Evolutionary conservation across 2,888 invertebrate species (phyloP).

Genomic region (Falcaria lacertinaria): DNA sequence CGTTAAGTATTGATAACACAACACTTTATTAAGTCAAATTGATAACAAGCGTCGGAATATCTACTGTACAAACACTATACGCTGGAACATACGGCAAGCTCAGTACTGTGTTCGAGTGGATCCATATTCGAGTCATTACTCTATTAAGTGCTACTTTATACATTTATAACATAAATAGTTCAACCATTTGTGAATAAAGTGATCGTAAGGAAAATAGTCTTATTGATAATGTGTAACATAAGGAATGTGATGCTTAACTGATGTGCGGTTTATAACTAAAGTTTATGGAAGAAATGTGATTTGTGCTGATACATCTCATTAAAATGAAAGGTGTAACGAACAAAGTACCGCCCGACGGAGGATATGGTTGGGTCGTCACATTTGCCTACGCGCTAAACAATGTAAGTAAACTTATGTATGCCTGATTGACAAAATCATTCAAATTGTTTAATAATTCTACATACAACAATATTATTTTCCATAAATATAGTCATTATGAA

Average conservation of each 20-base stretch:
- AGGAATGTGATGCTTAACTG: slow-evolving; percentile 9
- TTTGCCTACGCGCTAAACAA: slow-evolving; percentile 80
- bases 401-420: slow-evolving; percentile 71
- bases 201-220: slow-evolving; percentile 5
- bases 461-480: no score
- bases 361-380: slow-evolving; percentile 83
- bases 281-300: slow-evolving; percentile 29
- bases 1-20: slow-evolving; percentile 49
- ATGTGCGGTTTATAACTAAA: slow-evolving; percentile 16
- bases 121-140: slow-evolving; percentile 6
- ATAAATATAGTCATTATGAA: no score
- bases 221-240: slow-evolving; percentile 27
- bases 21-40: slow-evolving; percentile 43
- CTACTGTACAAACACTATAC: slow-evolving; percentile 20
- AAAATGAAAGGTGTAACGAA: slow-evolving; percentile 47
- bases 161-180: slow-evolving; percentile 6
- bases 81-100: slow-evolving; percentile 6
- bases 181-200: slow-evolving; percentile 6
- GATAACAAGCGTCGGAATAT: slow-evolving; percentile 40
- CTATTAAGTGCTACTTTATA: slow-evolving; percentile 7
- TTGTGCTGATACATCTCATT: slow-evolving; percentile 19
- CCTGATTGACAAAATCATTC: no score
- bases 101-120: slow-evolving; percentile 1
- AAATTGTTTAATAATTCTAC: no score
- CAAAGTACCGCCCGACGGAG: slow-evolving; percentile 82